A percentile compares a stretch with the other conserved stretches of the same genome.
Evolutionary conservation across 2,888 invertebrate genomes (phyloP).

Genomic region (Fragum whitleyi): DNA sequence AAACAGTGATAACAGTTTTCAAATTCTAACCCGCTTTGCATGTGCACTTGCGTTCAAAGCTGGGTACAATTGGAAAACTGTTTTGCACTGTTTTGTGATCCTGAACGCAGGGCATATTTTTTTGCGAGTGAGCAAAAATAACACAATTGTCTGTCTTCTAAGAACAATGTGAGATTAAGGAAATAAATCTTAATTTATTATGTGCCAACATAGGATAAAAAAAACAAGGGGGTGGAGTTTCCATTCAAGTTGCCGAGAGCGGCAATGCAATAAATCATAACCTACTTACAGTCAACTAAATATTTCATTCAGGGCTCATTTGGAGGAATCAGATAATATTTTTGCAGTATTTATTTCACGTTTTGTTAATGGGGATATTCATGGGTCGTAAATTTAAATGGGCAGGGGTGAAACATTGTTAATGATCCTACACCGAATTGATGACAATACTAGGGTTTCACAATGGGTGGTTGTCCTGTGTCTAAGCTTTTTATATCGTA

Average conservation of each 20-base stretch:
- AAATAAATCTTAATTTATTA: neutral
- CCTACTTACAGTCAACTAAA: neutral
- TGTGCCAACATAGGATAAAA: neutral
- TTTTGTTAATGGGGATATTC: neutral
- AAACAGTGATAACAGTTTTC: no score
- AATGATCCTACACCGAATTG: neutral
- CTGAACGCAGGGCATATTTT: no score
- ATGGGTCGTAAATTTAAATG: constrained; percentile 22
- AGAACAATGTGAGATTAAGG: no score
- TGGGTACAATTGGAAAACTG: no score
- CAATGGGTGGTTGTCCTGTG: constrained; percentile 5
- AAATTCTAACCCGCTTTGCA: no score
- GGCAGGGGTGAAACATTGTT: constrained; percentile 26
- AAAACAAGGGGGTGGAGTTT: neutral
- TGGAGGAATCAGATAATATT: constrained; percentile 19
- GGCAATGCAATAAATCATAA: neutral
- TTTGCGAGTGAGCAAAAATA: no score
- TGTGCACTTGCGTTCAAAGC: no score
- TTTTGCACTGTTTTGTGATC: no score
- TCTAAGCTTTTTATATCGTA: no score
- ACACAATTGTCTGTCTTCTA: no score
- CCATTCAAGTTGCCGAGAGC: neutral
- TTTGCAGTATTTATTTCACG: constrained; percentile 16
- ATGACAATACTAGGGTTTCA: constrained; percentile 16
- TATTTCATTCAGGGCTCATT: neutral